Evolutionary conservation across 1,140 invertebrate genomes (phyloP).

Genomic region (Aphaenogaster rudis): DNA sequence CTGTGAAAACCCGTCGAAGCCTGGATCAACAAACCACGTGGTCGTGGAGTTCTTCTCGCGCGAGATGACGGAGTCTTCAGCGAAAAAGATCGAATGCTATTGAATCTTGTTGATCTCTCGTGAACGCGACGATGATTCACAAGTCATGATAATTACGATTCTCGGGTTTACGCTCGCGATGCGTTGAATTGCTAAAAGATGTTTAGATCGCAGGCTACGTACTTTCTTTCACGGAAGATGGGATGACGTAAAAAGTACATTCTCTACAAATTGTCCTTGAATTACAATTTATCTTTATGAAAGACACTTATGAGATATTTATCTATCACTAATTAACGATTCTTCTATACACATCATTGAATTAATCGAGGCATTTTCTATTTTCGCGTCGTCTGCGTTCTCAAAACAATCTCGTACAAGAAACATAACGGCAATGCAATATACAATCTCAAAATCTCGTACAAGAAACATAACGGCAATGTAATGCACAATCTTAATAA

Average conservation of each 20-base stretch:
- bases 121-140: neutral
- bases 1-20: conserved; percentile 31
- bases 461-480: no score
- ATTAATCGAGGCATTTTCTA: neutral
- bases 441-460: neutral
- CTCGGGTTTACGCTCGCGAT: neutral
- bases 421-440: neutral
- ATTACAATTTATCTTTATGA: neutral
- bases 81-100: neutral
- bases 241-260: neutral
- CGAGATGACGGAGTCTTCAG: neutral
- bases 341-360: neutral
- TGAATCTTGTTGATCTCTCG: neutral
- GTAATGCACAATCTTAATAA: no score
- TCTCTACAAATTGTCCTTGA: neutral
- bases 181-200: neutral
- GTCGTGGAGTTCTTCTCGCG: neutral
- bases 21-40: conserved; percentile 38
- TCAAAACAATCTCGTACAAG: neutral
- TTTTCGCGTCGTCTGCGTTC: neutral
- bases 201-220: neutral
- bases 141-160: neutral
- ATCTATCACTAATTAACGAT: neutral
- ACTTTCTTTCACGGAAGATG: neutral
- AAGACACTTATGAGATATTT: neutral